phyloP scores from a whole-genome alignment of 2,797 vertebrate genomes.

The Miopithecus talapoin region DNA sequence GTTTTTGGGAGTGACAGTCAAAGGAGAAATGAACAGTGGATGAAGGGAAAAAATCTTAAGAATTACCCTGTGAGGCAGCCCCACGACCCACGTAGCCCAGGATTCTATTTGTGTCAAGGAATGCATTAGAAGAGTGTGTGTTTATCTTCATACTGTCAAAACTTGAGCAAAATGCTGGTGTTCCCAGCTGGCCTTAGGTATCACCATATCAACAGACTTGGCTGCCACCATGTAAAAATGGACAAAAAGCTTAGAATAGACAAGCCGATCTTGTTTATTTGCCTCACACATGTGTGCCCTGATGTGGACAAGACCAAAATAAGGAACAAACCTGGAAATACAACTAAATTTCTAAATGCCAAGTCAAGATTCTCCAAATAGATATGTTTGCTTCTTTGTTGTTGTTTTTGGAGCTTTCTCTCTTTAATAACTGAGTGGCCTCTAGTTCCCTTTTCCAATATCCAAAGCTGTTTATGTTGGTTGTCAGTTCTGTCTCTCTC shows the following conservation, averaged over 20 bases:
- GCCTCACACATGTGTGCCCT: rapidly evolving
- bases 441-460: neutral
- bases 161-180: neutral
- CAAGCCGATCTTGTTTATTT: neutral
- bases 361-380: neutral
- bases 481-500: neutral
- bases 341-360: neutral
- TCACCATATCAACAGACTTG: neutral
- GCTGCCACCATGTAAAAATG: neutral
- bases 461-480: neutral
- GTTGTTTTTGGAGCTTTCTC: neutral
- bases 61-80: neutral
- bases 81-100: neutral
- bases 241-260: neutral
- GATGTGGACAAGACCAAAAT: neutral
- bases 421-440: neutral
- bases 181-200: neutral
- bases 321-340: neutral
- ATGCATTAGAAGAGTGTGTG: neutral
- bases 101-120: neutral
- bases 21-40: neutral
- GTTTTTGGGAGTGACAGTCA: neutral
- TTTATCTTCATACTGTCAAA: neutral
- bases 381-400: neutral
- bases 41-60: neutral